Base-by-base conservation (phyloP, 2,113 vertebrate species). In the Cichladusa arquata region DNA sequence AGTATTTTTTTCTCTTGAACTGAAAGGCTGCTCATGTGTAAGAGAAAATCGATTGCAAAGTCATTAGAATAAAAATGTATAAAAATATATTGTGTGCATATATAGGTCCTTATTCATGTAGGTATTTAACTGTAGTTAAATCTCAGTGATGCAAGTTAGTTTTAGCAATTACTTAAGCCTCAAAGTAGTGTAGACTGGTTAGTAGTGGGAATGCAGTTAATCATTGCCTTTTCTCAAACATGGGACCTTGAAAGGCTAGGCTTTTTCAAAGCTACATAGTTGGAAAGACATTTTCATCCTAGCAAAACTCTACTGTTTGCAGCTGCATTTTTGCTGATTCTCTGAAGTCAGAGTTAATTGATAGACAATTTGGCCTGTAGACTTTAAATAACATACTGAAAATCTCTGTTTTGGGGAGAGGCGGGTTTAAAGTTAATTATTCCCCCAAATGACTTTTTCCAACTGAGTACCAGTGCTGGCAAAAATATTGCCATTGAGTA, bases 241-340 rank as follows among this genome's bases (percentile, higher is more conserved):
- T 16, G 24, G 23, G 62, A 81, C 66, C 70, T 76, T 84, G 69
- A 84, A 82, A 85, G 33, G 4, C 53, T 54, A 38, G 16, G 33
- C 60, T 81, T 34, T 86, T 88, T 91, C 36, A 84, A 72, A 94
- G 54, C 62, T 60, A 72, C 28, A 67, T 71, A 90, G 86, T 16
- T 79, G 67, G 81, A 92, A 92, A 92, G 18, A 91, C 67, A 94
- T 92, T 91, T 90, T 87, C 48, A 90, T 93, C 42, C 66, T 33
- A 91, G 70, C 66, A 85, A 88, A 93, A 66, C 77, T 92, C 70
- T 93, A 20, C 69, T 58, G 47, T 83, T 89, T 85, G 91, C 96
- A 97, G 95, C 95, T 96, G 95, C 94, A 53, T 84, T 95, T 95
- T 94, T 96, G 94, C 96, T 96, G 94, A 97, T 82, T 95, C 94